Base-by-base conservation (phyloP, 2,888 invertebrate species). In the Tetanocera ferruginea region DNA sequence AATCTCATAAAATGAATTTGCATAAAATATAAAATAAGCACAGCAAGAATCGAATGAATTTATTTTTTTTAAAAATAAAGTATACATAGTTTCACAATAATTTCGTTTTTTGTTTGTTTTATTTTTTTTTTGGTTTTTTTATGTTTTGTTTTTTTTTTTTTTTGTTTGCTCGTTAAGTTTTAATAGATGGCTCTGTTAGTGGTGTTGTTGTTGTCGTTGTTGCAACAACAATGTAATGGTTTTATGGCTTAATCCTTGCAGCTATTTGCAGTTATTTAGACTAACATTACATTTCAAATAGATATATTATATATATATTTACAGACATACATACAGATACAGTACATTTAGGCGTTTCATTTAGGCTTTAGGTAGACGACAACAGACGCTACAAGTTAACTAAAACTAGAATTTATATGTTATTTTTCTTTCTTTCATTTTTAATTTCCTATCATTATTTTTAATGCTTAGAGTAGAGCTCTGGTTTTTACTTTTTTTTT, bases 201-300 rank as follows among this genome's bases (percentile, higher is more conserved):
- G 34, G 55, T 71, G 25, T 52, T 71, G 51, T 55, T 71, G 55
- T 71, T 28, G 31, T 28, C 0, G 28, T 69, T n/a, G 69, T 28
- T 17, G 28, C 52, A 28, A 9, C 25, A 52, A 49, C 52, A 70
- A 43, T 23, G 34, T 31, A 17, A 31, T 34, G 31, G 55, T 73
- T 72, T 73, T 62, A 73, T 73, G 62, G 73, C 73, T 28, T 49
- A 34, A 73, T 73, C 62, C 5, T 71, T 23, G 37, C 55, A 31
- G 55, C 4, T 23, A 8, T 34, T 49, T 60, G 25, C 23, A 60
- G 23, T 17, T 62, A 25, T 31, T n/a, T 62, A 25, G 49, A 60
- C 37, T 49, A 60, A 55, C 19, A 31, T 28, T 72, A 17, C 19
- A 37, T 73, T 31, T 73, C 49, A n/a, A 25, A 51, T 6, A 51